Evolutionary conservation across 2,888 invertebrate genomes (phyloP).

Genomic region (Belgica antarctica): DNA sequence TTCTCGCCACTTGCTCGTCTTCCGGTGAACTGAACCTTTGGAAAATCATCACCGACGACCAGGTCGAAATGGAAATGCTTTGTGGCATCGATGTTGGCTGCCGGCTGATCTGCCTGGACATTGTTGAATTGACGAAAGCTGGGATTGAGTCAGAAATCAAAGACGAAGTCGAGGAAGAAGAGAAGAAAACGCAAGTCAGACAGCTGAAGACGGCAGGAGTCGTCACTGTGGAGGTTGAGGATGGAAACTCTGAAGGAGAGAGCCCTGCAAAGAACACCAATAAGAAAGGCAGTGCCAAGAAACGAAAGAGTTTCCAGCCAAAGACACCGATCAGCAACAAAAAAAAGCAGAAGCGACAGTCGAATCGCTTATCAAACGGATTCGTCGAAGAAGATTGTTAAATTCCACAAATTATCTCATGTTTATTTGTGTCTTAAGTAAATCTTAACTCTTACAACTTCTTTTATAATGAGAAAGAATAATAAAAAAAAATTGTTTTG

Average conservation of each 20-base stretch:
- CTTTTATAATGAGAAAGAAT: neutral
- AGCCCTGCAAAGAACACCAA: conserved; percentile 46
- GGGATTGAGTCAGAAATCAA: conserved; percentile 42
- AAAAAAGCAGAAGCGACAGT: conserved; percentile 8
- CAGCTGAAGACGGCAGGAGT: conserved; percentile 56
- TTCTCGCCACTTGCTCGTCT: conserved; percentile 69
- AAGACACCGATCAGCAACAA: conserved; percentile 15
- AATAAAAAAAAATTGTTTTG: conserved; percentile 27
- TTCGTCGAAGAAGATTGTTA: conserved; percentile 43
- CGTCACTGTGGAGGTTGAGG: conserved; percentile 54
- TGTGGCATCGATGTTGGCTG: conserved; percentile 65
- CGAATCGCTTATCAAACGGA: conserved; percentile 8
- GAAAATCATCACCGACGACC: conserved; percentile 52
- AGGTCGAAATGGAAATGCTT: conserved; percentile 57
- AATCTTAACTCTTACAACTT: neutral
- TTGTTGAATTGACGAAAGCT: conserved; percentile 56
- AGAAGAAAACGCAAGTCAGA: conserved; percentile 49
- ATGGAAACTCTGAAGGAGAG: conserved; percentile 54
- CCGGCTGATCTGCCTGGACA: conserved; percentile 69
- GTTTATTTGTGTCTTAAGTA: conserved; percentile 22
- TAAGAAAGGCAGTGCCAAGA: neutral
- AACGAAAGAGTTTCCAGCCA: neutral
- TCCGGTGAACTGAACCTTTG: conserved; percentile 77
- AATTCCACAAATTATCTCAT: conserved; percentile 29
- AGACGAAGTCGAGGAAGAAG: conserved; percentile 48